Conservation (phyloP, 2,113 vertebrate species). For the Colius striatus region DNA sequence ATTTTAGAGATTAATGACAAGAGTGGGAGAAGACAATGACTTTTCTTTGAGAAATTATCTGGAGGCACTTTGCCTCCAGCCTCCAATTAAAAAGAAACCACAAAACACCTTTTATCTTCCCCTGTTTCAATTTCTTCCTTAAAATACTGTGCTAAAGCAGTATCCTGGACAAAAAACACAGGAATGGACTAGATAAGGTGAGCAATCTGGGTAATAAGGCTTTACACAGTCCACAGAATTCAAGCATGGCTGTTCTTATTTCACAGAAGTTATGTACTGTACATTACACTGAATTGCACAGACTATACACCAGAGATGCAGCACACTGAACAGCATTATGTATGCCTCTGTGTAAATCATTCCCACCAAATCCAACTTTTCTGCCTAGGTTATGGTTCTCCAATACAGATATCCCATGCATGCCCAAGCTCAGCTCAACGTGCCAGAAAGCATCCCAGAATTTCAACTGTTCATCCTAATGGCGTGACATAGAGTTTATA, state of each 20-base stretch:
- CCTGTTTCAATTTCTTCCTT: constrained; percentile 41
- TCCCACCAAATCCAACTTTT: background rate
- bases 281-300: background rate
- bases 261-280: background rate
- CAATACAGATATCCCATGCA: background rate
- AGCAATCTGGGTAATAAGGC: constrained; percentile 36
- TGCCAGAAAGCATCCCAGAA: background rate
- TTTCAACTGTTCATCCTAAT: background rate
- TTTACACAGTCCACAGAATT: background rate
- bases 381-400: background rate
- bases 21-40: constrained; percentile 67
- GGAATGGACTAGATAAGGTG: constrained; percentile 31
- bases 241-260: background rate
- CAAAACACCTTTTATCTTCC: constrained; percentile 68
- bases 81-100: constrained; percentile 66
- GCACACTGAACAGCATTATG: background rate
- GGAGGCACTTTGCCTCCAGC: constrained; percentile 64
- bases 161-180: background rate
- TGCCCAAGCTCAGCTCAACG: background rate
- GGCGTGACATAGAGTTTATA: background rate
- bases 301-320: background rate
- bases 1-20: constrained; percentile 71
- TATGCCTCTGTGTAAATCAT: background rate
- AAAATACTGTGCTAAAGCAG: constrained; percentile 22
- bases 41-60: constrained; percentile 69